Percentiles rank a stretch among this genome's conserved stretches.
Conservation (phyloP, 2,888 invertebrate genomes). For the Tiliacea aurago region DNA sequence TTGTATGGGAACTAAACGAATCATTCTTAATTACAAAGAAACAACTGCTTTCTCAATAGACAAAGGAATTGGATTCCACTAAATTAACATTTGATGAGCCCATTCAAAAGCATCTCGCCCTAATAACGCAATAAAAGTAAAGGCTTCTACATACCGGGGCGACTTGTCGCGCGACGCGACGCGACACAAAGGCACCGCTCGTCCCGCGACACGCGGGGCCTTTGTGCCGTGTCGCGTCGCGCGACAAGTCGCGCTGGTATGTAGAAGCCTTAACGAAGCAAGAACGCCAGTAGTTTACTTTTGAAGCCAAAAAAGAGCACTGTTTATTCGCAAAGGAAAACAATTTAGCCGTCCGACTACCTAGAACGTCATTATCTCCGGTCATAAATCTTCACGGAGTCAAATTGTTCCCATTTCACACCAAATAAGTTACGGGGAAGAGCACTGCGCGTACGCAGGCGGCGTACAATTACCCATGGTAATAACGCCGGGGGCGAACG, state of each 20-base stretch:
- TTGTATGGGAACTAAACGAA: conserved; percentile 59
- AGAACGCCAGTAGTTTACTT: conserved; percentile 35
- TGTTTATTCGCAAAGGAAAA: conserved; percentile 54
- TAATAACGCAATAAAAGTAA: conserved; percentile 10
- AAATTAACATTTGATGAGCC: conserved; percentile 46
- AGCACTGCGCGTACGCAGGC: conserved; percentile 65
- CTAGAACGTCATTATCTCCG: conserved; percentile 78
- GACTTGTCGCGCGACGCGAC: too few relatives aligned
- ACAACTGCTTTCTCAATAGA: conserved; percentile 41
- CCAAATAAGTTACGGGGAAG: conserved; percentile 85
- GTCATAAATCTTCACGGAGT: conserved; percentile 83
- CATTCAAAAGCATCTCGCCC: not conserved
- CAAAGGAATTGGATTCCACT: conserved; percentile 53
- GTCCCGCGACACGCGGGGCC: too few relatives aligned
- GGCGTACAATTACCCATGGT: conserved; percentile 80
- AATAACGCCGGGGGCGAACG: conserved; percentile 70
- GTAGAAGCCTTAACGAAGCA: too few relatives aligned
- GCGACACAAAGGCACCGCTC: too few relatives aligned
- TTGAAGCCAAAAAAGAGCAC: conserved; percentile 28
- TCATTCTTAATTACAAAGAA: conserved; percentile 52
- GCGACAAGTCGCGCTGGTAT: too few relatives aligned
- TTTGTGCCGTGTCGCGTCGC: too few relatives aligned
- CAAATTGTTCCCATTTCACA: conserved; percentile 88
- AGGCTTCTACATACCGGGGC: too few relatives aligned
- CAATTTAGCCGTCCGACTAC: conserved; percentile 65